Evolutionary conservation across 2,888 invertebrate species (phyloP).

Genomic region (Axea sp.): DNA sequence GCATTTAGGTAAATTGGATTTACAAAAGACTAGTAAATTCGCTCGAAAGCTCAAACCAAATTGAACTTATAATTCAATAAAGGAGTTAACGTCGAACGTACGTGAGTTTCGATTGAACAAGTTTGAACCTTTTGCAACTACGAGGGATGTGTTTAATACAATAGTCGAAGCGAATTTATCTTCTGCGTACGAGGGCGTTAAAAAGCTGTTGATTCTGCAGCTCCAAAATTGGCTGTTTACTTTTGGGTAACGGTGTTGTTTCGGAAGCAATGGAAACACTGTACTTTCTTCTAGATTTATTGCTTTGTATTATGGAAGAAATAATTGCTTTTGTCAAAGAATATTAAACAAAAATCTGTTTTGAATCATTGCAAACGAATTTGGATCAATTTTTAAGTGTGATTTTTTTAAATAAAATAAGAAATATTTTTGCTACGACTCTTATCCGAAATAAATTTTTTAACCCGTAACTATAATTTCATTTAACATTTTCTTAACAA

Average conservation of each 20-base stretch:
- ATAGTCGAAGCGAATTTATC: constrained; percentile 35
- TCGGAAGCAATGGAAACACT: constrained; percentile 9
- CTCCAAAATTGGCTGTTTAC: constrained; percentile 42
- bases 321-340: too few relatives aligned
- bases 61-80: constrained; percentile 43
- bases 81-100: constrained; percentile 37
- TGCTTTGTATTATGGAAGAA: background rate
- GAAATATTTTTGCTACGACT: too few relatives aligned
- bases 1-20: background rate
- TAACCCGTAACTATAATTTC: too few relatives aligned
- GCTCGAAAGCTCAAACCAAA: constrained; percentile 8
- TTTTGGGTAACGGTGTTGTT: constrained; percentile 30
- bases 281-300: constrained; percentile 8
- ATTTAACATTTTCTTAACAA: too few relatives aligned
- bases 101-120: constrained; percentile 45
- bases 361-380: too few relatives aligned
- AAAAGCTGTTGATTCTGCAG: constrained; percentile 46
- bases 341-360: too few relatives aligned
- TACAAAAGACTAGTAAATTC: background rate
- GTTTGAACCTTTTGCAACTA: constrained; percentile 34
- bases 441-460: too few relatives aligned
- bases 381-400: too few relatives aligned
- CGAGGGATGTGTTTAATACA: constrained; percentile 38
- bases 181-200: constrained; percentile 29
- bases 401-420: too few relatives aligned